phyloP scores from a whole-genome alignment of 1,140 invertebrate species.

The Mamestra configurata region DNA sequence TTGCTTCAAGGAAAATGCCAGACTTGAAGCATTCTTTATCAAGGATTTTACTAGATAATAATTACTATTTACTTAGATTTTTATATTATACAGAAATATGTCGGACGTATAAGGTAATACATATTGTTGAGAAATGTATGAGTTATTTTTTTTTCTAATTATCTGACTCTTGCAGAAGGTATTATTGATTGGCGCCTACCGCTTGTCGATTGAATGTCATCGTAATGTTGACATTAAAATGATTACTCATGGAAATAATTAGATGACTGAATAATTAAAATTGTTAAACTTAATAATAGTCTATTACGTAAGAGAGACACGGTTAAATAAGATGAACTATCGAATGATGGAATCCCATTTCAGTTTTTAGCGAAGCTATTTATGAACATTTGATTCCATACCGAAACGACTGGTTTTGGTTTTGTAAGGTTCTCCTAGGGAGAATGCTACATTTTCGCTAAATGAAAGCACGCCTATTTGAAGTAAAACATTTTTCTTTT shows the following conservation, averaged over 20 bases:
- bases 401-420: too few relatives aligned
- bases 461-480: too few relatives aligned
- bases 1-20: slow-evolving; percentile 43
- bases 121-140: background rate
- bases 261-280: background rate
- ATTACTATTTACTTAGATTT: slow-evolving; percentile 39
- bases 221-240: background rate
- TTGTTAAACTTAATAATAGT: background rate
- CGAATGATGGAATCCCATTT: too few relatives aligned
- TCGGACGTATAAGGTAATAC: slow-evolving; percentile 7
- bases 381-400: too few relatives aligned
- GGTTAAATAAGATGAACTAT: too few relatives aligned
- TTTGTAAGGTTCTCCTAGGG: too few relatives aligned
- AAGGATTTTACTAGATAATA: slow-evolving; percentile 26
- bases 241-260: background rate
- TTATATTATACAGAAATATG: slow-evolving; percentile 40
- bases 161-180: background rate
- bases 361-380: too few relatives aligned
- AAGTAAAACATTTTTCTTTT: too few relatives aligned
- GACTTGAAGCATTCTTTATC: slow-evolving; percentile 38
- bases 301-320: too few relatives aligned
- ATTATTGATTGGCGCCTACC: slow-evolving; percentile 4
- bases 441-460: too few relatives aligned
- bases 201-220: background rate
- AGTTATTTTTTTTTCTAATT: background rate